Percentiles rank a stretch among this genome's conserved stretches.
phyloP scores from a whole-genome alignment of 2,113 vertebrate species.

The Erythrocercus mccallii region DNA sequence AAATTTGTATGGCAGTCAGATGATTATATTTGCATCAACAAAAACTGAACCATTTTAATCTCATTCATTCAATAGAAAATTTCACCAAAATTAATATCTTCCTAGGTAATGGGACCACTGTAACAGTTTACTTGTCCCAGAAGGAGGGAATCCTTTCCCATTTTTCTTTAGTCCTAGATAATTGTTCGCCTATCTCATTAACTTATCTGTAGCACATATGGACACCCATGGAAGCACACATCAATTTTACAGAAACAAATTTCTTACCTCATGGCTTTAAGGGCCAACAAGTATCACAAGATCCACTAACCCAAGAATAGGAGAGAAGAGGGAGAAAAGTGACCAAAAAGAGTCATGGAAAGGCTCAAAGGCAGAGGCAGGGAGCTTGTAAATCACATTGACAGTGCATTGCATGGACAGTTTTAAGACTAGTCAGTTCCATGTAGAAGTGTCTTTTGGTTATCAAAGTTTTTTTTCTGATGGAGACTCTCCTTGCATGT shows the following conservation, averaged over 20 bases:
- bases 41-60: neutral
- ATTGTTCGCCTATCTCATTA: neutral
- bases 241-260: neutral
- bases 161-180: neutral
- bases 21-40: neutral
- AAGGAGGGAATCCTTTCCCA: neutral
- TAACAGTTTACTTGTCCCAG: neutral
- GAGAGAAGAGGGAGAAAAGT: neutral
- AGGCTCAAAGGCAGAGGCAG: neutral
- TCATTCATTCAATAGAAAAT: neutral
- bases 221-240: neutral
- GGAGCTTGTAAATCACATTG: neutral
- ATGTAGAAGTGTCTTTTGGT: neutral
- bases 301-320: neutral
- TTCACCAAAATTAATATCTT: neutral
- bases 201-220: neutral
- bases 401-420: accelerated
- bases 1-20: neutral
- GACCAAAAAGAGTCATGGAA: neutral
- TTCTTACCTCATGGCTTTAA: neutral
- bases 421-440: neutral
- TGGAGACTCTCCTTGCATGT: neutral
- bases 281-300: neutral
- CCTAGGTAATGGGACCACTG: accelerated
- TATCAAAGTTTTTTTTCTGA: neutral